These are phyloP conservation scores for Propithecus deckenii DNA, from an alignment of 2,797 vertebrate species.

Conservation along the genomic window DNA sequence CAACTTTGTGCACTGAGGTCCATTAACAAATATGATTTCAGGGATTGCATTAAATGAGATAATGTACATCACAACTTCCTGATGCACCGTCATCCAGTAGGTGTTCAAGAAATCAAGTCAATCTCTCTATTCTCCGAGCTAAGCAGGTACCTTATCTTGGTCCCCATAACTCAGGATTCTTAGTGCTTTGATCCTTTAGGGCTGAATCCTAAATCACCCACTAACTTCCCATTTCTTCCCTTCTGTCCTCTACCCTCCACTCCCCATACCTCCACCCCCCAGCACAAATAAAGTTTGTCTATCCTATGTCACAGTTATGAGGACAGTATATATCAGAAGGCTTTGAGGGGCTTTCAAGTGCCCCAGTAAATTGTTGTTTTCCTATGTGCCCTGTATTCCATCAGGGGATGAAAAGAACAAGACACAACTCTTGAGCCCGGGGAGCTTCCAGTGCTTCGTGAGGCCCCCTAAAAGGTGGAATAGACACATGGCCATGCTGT, in stretches of 20 bases:
- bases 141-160: background rate
- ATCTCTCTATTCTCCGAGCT: background rate
- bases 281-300: background rate
- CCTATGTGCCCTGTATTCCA: background rate
- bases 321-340: background rate
- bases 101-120: background rate
- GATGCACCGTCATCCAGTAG: background rate
- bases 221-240: background rate
- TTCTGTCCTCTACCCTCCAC: background rate
- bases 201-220: background rate
- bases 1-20: background rate
- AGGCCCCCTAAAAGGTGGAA: background rate
- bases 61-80: background rate
- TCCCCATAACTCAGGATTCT: background rate
- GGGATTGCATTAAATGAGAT: background rate
- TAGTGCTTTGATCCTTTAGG: background rate
- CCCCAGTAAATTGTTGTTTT: background rate
- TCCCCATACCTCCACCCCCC: background rate
- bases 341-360: background rate
- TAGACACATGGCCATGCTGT: fast-evolving
- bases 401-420: background rate
- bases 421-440: background rate
- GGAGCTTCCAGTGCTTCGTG: background rate
- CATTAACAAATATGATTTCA: background rate
- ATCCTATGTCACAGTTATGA: background rate